phyloP scores from a whole-genome alignment of 2,888 invertebrate genomes.

The Melikaiella ostensackeni region DNA sequence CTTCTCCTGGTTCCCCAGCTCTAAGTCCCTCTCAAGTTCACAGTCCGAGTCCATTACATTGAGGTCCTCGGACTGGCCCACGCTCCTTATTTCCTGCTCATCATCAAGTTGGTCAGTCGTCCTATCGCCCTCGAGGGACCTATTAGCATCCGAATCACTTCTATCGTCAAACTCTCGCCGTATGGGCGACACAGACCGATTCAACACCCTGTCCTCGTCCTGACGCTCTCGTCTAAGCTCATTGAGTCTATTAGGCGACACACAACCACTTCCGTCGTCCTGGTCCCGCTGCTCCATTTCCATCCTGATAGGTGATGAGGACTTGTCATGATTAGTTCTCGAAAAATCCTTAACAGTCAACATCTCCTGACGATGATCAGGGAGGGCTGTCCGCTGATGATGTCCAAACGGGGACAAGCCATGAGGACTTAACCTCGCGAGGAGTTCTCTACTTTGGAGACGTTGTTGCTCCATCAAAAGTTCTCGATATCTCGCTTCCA shows the following conservation, averaged over 20 bases:
- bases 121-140: constrained; percentile 72
- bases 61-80: constrained; percentile 73
- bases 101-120: constrained; percentile 70
- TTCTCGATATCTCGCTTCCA: constrained; percentile 71
- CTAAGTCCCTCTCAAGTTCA: constrained; percentile 69
- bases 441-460: constrained; percentile 69
- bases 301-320: constrained; percentile 68
- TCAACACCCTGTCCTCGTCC: constrained; percentile 60
- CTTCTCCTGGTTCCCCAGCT: constrained; percentile 65
- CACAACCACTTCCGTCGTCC: constrained; percentile 56
- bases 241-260: constrained; percentile 53
- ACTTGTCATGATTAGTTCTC: constrained; percentile 67
- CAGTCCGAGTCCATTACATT: constrained; percentile 75
- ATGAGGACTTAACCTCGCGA: constrained; percentile 72
- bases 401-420: constrained; percentile 60
- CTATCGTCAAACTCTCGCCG: constrained; percentile 70
- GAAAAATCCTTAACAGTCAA: constrained; percentile 73
- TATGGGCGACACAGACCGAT: constrained; percentile 70
- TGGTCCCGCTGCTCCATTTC: constrained; percentile 58
- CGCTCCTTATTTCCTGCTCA: constrained; percentile 72
- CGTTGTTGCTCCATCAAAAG: constrained; percentile 71
- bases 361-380: constrained; percentile 64
- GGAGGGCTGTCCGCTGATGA: constrained; percentile 51
- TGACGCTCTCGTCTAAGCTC: constrained; percentile 56
- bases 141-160: constrained; percentile 73